Evolutionary conservation across 2,797 vertebrate genomes (phyloP).

Genomic region (Holocentrus rufus): DNA sequence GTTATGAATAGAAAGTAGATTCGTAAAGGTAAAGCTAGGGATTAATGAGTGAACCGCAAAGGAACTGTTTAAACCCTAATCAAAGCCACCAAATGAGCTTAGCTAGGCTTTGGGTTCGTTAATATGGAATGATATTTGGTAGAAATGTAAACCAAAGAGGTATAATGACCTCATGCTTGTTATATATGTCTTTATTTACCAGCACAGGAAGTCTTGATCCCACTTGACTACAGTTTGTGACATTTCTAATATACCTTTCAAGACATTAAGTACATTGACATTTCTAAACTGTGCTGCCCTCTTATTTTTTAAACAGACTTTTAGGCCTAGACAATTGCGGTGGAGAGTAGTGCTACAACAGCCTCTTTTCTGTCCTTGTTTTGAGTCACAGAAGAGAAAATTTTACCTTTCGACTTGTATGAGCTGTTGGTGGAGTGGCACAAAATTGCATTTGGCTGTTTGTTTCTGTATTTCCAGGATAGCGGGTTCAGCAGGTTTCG

Average conservation of each 20-base stretch:
- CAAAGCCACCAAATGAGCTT: background rate
- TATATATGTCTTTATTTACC: constrained; percentile 7
- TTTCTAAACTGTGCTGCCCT: constrained; percentile 48
- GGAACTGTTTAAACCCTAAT: background rate
- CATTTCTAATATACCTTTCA: constrained; percentile 58
- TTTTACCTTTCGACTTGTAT: background rate
- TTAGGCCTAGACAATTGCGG: constrained; percentile 45
- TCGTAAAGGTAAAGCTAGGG: background rate
- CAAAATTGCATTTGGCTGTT: constrained; percentile 23
- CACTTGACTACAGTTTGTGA: constrained; percentile 43
- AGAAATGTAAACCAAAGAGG: background rate
- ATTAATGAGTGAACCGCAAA: background rate
- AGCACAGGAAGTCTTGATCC: constrained; percentile 4
- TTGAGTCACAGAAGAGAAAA: background rate
- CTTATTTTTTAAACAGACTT: constrained; percentile 43
- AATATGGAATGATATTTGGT: background rate
- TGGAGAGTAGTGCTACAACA: constrained; percentile 6
- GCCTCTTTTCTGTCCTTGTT: constrained; percentile 26
- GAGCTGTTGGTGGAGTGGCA: background rate
- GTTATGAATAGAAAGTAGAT: constrained; percentile 28
- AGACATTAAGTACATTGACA: constrained; percentile 59
- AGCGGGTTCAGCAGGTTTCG: background rate
- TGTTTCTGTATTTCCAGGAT: background rate
- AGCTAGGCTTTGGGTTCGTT: background rate
- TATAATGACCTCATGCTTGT: background rate